A percentile compares a stretch with the other conserved stretches of the same genome.
phyloP scores from a whole-genome alignment of 1,140 invertebrate species.

The Cherax quadricarinatus region DNA sequence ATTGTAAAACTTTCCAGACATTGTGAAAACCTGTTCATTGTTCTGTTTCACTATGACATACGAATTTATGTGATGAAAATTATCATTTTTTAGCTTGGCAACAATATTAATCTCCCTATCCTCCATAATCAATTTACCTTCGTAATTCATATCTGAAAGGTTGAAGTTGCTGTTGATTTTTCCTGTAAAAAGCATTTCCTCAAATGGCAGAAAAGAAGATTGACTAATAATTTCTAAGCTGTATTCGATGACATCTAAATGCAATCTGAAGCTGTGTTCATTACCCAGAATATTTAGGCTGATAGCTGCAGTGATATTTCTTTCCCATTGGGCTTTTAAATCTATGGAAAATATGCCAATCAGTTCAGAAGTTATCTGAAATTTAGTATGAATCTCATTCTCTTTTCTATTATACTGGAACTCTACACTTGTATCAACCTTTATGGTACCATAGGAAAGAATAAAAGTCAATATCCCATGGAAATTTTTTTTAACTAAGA shows the following conservation, averaged over 20 bases:
- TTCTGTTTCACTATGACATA: constrained; percentile 9
- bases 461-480: background rate
- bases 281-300: background rate
- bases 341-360: constrained; percentile 8
- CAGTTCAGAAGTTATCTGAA: constrained; percentile 11
- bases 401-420: constrained; percentile 8
- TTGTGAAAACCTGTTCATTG: background rate
- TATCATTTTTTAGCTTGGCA: constrained; percentile 14
- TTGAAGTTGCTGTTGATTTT: constrained; percentile 14
- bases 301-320: background rate
- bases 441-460: constrained; percentile 11
- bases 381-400: background rate
- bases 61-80: background rate
- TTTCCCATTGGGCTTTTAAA: constrained; percentile 25
- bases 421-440: background rate
- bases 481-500: background rate
- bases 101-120: constrained; percentile 31
- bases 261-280: constrained; percentile 4
- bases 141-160: background rate
- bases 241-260: constrained; percentile 8
- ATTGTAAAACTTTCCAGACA: background rate
- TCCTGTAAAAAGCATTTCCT: constrained; percentile 28
- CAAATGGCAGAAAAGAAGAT: constrained; percentile 28
- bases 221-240: background rate
- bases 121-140: constrained; percentile 17